phyloP scores from a whole-genome alignment of 2,113 vertebrate genomes.

The Phyllostomus hastatus region DNA sequence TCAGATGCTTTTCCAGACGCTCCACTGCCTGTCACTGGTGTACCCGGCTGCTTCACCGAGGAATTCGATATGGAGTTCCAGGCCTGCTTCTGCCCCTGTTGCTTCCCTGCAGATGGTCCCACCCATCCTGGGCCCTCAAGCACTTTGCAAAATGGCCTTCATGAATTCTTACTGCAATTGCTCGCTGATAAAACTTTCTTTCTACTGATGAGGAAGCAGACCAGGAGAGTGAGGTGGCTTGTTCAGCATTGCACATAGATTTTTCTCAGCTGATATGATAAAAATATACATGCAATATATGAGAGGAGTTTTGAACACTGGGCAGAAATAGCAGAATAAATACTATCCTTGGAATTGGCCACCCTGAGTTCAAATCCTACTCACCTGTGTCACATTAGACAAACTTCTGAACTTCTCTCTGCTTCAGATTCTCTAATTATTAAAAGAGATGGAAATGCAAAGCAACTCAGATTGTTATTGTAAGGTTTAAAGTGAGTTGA shows the following conservation, averaged over 20 bases:
- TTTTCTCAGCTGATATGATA: not conserved
- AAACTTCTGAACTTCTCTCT: not conserved
- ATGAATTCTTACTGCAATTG: not conserved
- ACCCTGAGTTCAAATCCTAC: not conserved
- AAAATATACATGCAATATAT: not conserved
- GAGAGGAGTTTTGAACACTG: not conserved
- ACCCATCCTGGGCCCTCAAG: not conserved
- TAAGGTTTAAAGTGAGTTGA: not conserved
- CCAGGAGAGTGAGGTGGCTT: not conserved
- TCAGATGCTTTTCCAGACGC: not conserved
- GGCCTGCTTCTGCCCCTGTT: not conserved
- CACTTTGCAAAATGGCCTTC: not conserved
- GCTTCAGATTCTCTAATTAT: not conserved
- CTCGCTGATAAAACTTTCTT: not conserved
- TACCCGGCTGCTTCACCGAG: not conserved
- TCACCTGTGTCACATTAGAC: not conserved
- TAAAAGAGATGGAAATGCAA: not conserved
- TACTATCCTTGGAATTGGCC: not conserved
- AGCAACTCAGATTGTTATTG: not conserved
- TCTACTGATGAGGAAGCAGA: not conserved
- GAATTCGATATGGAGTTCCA: not conserved
- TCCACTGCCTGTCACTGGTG: not conserved
- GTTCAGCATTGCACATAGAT: fast-evolving
- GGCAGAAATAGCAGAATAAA: not conserved
- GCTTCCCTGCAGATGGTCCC: not conserved